A percentile compares a stretch with the other conserved stretches of the same genome.
phyloP scores from a whole-genome alignment of 2,888 invertebrate genomes.

The Meandrusa payeni region DNA sequence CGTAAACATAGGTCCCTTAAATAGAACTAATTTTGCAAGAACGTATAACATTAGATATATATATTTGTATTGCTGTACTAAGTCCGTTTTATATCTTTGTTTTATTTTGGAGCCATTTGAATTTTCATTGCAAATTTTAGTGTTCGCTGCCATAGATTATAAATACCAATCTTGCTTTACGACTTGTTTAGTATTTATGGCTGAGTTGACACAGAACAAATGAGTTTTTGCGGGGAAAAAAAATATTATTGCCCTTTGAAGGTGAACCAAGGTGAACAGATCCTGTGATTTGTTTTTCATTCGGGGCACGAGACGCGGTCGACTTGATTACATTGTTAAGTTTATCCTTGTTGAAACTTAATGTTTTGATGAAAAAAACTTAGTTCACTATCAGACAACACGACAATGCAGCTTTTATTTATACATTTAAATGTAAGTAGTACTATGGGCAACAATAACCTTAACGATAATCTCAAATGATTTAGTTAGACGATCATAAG shows the following conservation, averaged over 20 bases:
- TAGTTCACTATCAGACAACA: too few relatives aligned
- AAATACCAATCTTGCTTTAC: slow-evolving; percentile 19
- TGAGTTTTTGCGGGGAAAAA: slow-evolving; percentile 3
- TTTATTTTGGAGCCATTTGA: slow-evolving; percentile 4
- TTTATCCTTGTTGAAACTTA: background rate
- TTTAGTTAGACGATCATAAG: too few relatives aligned
- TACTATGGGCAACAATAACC: too few relatives aligned
- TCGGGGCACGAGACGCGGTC: background rate
- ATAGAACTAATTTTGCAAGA: too few relatives aligned
- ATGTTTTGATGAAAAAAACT: background rate
- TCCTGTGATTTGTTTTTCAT: slow-evolving; percentile 3
- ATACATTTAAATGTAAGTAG: too few relatives aligned
- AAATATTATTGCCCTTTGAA: slow-evolving; percentile 7
- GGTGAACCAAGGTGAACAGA: slow-evolving; percentile 19
- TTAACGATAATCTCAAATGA: too few relatives aligned
- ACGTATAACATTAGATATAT: too few relatives aligned
- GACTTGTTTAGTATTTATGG: slow-evolving; percentile 18
- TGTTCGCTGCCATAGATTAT: slow-evolving; percentile 1
- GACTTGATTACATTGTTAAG: background rate
- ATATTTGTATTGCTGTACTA: too few relatives aligned
- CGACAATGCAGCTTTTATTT: too few relatives aligned
- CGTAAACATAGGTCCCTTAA: too few relatives aligned
- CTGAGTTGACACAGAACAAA: slow-evolving; percentile 8
- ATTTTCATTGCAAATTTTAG: slow-evolving; percentile 3
- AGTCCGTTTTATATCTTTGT: slow-evolving; percentile 6